phyloP scores from a whole-genome alignment of 2,113 vertebrate genomes.

The Takifugu bimaculatus region DNA sequence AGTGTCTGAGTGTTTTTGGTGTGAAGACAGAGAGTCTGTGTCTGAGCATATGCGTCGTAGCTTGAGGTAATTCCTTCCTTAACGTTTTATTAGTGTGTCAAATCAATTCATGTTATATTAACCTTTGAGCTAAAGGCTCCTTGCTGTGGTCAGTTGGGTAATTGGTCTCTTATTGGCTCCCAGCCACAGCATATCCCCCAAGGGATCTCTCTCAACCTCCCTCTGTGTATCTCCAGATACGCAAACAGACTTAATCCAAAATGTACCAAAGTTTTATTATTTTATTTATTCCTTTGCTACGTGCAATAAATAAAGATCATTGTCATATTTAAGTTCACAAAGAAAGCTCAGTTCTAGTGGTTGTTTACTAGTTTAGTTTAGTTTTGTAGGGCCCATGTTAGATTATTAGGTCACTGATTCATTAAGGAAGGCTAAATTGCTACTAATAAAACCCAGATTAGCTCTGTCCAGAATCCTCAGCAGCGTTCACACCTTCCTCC shows the following conservation, averaged over 20 bases:
- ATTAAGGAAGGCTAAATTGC: too few relatives aligned
- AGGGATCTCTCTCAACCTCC: background rate
- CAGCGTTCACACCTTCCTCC: too few relatives aligned
- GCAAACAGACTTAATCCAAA: background rate
- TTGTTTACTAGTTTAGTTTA: too few relatives aligned
- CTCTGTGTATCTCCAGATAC: background rate
- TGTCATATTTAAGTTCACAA: too few relatives aligned
- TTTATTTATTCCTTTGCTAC: background rate
- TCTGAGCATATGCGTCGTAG: constrained; percentile 15
- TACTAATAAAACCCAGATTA: too few relatives aligned
- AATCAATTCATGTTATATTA: constrained; percentile 58
- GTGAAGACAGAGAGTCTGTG: constrained; percentile 10
- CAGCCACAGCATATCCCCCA: constrained; percentile 12
- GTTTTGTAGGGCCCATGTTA: too few relatives aligned
- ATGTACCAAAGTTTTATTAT: background rate
- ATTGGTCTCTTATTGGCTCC: constrained; percentile 28
- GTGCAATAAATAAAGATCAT: too few relatives aligned
- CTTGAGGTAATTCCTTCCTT: constrained; percentile 42
- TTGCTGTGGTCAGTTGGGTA: constrained; percentile 54
- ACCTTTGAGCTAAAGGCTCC: constrained; percentile 52
- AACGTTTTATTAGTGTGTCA: constrained; percentile 56
- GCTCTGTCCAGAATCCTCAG: too few relatives aligned
- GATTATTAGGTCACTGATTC: too few relatives aligned
- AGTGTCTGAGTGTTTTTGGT: constrained; percentile 1
- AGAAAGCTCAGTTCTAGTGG: too few relatives aligned